These are phyloP conservation scores for Melanerpes aurifrons DNA, from an alignment of 2,113 vertebrate genomes.

Conservation along the genomic window DNA sequence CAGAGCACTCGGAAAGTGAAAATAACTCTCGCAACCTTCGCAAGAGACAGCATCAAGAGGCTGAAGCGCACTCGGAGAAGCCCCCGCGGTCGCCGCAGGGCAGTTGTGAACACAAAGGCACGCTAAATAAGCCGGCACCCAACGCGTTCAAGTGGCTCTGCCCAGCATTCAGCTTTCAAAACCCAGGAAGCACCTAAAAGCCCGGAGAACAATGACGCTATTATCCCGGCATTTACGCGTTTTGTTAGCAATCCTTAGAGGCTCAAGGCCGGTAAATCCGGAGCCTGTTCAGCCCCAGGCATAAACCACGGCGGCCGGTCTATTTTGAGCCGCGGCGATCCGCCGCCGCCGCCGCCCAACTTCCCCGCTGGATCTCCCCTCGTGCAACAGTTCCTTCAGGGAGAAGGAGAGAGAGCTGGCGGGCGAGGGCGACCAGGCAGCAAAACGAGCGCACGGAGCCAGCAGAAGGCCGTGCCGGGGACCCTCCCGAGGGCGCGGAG, in stretches of 20 bases:
- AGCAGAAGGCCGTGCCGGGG: not conserved
- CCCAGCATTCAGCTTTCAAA: not conserved
- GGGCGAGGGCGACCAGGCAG: not conserved
- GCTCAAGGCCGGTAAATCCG: not conserved
- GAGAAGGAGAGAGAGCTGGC: not conserved
- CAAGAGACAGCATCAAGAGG: not conserved
- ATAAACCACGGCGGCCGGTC: not conserved
- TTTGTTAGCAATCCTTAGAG: not conserved
- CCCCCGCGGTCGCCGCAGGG: fast-evolving
- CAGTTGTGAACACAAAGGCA: not conserved
- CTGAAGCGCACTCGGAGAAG: not conserved
- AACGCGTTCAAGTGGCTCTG: not conserved
- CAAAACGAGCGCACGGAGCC: not conserved
- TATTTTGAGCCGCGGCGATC: not conserved
- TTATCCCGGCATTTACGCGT: not conserved
- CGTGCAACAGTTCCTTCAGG: conserved; percentile 19
- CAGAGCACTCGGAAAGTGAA: not conserved
- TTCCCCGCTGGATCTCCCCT: not conserved
- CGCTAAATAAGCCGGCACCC: not conserved
- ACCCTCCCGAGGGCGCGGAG: too few relatives aligned
- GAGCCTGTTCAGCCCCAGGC: not conserved
- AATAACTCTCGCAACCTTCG: fast-evolving
- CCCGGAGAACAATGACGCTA: not conserved
- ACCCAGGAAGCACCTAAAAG: not conserved
- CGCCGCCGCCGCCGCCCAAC: not conserved